These are phyloP conservation scores for Caenorhabditis angaria DNA, from an alignment of 2,888 invertebrate species.

Conservation along the genomic window DNA sequence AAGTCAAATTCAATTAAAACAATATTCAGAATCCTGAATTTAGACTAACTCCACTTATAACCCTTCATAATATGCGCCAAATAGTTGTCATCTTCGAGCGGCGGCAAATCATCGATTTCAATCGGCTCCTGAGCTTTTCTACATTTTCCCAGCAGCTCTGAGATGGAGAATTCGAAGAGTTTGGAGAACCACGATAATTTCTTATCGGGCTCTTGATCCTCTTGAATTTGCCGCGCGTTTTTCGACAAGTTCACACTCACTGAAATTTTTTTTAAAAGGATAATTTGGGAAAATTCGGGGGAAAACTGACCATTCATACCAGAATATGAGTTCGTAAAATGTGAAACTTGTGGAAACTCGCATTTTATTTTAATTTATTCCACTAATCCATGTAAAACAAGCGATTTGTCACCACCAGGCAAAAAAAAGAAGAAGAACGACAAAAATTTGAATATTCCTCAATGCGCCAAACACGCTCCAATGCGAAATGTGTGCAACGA, in stretches of 20 bases:
- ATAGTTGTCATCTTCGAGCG: conserved; percentile 21
- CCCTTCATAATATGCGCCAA: conserved; percentile 28
- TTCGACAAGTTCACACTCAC: conserved; percentile 34
- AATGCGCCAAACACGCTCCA: neutral
- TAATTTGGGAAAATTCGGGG: neutral
- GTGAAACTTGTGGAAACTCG: neutral
- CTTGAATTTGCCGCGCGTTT: conserved; percentile 35
- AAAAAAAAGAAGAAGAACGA: neutral
- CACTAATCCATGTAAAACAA: too few relatives aligned
- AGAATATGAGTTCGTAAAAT: neutral
- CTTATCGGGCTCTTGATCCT: conserved; percentile 21
- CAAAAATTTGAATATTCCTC: conserved; percentile 11
- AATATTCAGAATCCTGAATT: neutral
- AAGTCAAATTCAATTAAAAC: neutral
- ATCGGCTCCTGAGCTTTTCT: conserved; percentile 11
- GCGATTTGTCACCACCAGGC: neutral
- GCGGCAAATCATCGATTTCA: conserved; percentile 30
- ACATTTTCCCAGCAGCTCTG: conserved; percentile 22
- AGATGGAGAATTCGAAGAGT: conserved; percentile 26
- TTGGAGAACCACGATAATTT: conserved; percentile 18
- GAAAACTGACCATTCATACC: conserved; percentile 33
- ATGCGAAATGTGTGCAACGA: neutral
- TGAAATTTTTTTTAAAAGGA: conserved; percentile 7
- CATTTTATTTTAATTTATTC: neutral
- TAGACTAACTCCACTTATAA: conserved; percentile 32